A percentile compares a stretch with the other conserved stretches of the same genome.
Conservation (phyloP, 2,888 invertebrate species). For the Hanleya hanleyi region DNA sequence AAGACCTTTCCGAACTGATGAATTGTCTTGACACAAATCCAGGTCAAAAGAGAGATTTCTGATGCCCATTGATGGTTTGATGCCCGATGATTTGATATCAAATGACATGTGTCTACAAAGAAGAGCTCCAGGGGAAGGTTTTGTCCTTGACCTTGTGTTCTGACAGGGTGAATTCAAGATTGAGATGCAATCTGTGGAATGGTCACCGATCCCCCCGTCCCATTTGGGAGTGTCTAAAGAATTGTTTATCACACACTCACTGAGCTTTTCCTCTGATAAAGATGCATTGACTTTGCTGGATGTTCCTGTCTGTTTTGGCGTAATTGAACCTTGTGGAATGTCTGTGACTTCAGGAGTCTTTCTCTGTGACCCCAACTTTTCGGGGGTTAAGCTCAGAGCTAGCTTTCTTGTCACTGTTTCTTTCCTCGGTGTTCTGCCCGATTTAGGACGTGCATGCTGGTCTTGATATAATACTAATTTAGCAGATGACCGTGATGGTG, state of each 20-base stretch:
- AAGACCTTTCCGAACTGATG: no score
- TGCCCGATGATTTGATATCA: no score
- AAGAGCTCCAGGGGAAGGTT: no score
- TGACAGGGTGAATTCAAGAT: neutral
- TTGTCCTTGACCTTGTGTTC: neutral
- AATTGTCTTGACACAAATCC: neutral
- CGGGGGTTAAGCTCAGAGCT: neutral
- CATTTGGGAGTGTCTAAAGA: neutral
- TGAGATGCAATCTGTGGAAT: no score
- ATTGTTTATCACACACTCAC: neutral
- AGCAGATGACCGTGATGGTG: conserved; percentile 6
- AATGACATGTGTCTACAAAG: no score
- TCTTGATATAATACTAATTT: neutral
- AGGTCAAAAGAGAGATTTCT: neutral
- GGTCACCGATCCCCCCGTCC: neutral
- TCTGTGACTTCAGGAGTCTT: no score
- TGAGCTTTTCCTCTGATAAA: no score
- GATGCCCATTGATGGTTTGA: neutral
- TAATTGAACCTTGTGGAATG: no score
- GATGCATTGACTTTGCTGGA: neutral
- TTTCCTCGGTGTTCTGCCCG: conserved; percentile 2
- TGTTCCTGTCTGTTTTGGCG: neutral
- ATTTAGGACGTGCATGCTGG: neutral
- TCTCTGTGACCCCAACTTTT: no score
- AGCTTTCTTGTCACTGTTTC: neutral